Evolutionary conservation across 1,140 invertebrate species (phyloP).

Genomic region (Polyergus mexicanus): DNA sequence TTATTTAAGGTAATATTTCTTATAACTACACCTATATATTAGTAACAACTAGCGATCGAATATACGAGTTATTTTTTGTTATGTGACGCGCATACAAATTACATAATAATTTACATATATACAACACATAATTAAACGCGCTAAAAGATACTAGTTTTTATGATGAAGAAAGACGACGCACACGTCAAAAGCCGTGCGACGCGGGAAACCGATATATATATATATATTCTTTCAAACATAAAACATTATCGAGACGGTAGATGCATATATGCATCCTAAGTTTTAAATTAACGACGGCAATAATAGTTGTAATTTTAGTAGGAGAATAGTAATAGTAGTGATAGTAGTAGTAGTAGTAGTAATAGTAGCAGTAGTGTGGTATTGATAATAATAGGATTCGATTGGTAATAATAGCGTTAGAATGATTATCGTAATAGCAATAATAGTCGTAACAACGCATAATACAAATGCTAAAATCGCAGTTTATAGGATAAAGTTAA

Average conservation of each 20-base stretch:
- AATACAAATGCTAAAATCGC: constrained; percentile 61
- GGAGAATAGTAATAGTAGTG: constrained; percentile 52
- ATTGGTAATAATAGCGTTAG: constrained; percentile 41
- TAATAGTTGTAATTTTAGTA: constrained; percentile 42
- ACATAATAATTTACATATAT: constrained; percentile 84
- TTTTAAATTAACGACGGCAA: constrained; percentile 35
- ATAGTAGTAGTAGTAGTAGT: constrained; percentile 30
- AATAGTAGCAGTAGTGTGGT: constrained; percentile 35
- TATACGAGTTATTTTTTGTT: constrained; percentile 76
- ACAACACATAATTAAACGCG: constrained; percentile 85
- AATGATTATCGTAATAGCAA: constrained; percentile 55
- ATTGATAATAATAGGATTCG: constrained; percentile 18
- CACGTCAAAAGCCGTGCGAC: neutral
- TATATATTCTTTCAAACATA: constrained; percentile 20
- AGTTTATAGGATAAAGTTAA: constrained; percentile 55
- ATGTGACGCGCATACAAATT: constrained; percentile 61
- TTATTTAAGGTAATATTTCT: constrained; percentile 47
- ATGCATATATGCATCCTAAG: constrained; percentile 9
- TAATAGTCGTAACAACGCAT: constrained; percentile 61
- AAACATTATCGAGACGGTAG: constrained; percentile 14
- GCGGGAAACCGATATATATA: constrained; percentile 21
- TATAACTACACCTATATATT: constrained; percentile 64
- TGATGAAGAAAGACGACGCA: constrained; percentile 12
- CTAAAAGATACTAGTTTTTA: constrained; percentile 61
- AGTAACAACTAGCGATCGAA: constrained; percentile 75